Evolutionary conservation across 2,888 invertebrate species (phyloP).

Genomic region (Elysia crispata): DNA sequence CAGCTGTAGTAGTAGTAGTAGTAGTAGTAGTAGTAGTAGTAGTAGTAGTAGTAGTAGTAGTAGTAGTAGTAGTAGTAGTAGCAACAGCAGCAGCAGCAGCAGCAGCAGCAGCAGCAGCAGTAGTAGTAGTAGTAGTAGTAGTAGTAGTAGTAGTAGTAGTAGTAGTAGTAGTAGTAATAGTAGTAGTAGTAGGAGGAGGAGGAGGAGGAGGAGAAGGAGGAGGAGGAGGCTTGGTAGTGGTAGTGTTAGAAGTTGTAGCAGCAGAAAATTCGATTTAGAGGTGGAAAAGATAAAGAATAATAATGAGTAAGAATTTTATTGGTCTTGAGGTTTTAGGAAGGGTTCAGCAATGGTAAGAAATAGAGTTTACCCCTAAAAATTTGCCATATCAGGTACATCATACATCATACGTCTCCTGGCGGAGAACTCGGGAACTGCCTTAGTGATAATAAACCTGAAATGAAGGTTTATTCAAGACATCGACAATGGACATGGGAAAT

Average conservation of each 20-base stretch:
- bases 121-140: not conserved
- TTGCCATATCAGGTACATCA: too few relatives aligned
- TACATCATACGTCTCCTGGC: too few relatives aligned
- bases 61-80: not conserved
- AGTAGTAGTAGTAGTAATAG: not conserved
- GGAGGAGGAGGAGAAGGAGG: constrained; percentile 2
- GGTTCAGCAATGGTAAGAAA: too few relatives aligned
- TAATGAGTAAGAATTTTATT: too few relatives aligned
- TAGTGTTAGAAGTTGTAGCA: not conserved
- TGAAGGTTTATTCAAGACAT: too few relatives aligned
- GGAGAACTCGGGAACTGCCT: too few relatives aligned
- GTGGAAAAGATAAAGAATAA: not conserved
- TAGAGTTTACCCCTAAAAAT: too few relatives aligned
- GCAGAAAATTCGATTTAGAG: constrained; percentile 5
- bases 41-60: constrained; percentile 30
- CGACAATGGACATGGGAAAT: too few relatives aligned
- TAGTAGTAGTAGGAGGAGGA: not conserved
- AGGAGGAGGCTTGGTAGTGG: too few relatives aligned
- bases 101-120: constrained; percentile 11
- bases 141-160: not conserved
- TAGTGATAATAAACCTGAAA: too few relatives aligned
- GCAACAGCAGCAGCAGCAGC: not conserved
- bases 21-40: constrained; percentile 30
- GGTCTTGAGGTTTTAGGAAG: too few relatives aligned
- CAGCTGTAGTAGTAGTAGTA: constrained; percentile 24